phyloP scores from a whole-genome alignment of 2,113 vertebrate species.

The Cryptomyrus ogoouensis region DNA sequence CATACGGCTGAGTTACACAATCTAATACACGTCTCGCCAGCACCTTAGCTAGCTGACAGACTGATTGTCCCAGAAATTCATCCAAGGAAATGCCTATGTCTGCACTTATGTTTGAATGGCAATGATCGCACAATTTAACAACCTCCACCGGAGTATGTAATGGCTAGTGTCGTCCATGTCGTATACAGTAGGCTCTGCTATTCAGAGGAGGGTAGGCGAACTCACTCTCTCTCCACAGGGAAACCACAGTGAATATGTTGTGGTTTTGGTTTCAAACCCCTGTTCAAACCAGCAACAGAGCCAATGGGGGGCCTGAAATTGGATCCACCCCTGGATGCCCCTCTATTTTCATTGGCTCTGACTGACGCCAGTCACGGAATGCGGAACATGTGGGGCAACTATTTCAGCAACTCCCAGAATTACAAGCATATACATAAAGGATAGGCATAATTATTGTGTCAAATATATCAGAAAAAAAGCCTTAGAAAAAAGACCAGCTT shows the following conservation, averaged over 20 bases:
- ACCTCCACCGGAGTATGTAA: background rate
- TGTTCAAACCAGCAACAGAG: background rate
- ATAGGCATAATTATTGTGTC: background rate
- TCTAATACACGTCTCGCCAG: background rate
- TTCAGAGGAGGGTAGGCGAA: background rate
- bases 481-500: background rate
- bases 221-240: background rate
- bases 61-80: background rate
- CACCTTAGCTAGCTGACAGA: background rate
- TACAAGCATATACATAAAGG: background rate
- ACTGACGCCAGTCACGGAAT: background rate
- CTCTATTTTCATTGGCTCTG: background rate
- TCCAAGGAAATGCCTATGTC: background rate
- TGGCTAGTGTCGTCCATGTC: background rate
- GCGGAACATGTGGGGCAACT: background rate
- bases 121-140: background rate
- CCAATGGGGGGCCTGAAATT: background rate
- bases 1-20: constrained; percentile 5
- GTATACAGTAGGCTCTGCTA: background rate
- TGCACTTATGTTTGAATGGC: background rate
- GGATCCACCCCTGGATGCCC: background rate
- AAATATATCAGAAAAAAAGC: background rate
- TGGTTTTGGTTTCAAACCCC: background rate
- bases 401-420: background rate
- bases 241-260: background rate